Evolutionary conservation across 1,140 invertebrate genomes (phyloP), one percentile per base, ranked within the genome.

Genomic region (Acromyrmex heyeri): DNA sequence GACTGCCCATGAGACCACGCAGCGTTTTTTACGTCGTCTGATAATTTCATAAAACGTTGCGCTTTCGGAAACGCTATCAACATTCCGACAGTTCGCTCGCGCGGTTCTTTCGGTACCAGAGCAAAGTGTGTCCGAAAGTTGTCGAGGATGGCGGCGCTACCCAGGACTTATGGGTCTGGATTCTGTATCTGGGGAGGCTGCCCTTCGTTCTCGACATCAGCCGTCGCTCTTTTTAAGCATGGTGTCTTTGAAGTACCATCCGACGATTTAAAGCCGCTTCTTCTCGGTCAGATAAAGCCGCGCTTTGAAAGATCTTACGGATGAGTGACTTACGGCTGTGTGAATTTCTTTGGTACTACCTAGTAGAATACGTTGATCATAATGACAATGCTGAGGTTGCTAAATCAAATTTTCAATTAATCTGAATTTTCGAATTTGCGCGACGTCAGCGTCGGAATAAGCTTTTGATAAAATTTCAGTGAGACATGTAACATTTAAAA

Each of bases 31-130:
- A 87, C 89, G 91, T 92, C 91, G 70, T 85, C 77, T 75, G 88
- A 92, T 94, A 94, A 95, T 95, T 95, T 95, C 92, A 94, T 94
- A 95, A 94, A 91, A 70, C 92, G 86, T 86, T 72, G 65, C 86
- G 77, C 87, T 90, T 81, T 76, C 64, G 73, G 75, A 81, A 85
- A 59, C 18, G 48, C n/a, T 67, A 87, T 87, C 70, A 70, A 64
- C 81, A 87, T 87, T 85, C 79, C 79, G 16, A 62, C 77, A 82
- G 44, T 62, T 62, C 78, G 73, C 48, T 64, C 73, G 73, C 34
- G 59, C 61, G 48, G 27, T 27, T 78, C 73, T 85, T 34, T 38
- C 44, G 73, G 24, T 48, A 10, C 30, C 61, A 12, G n/a, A 12
- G 27, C 1, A 30, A 38, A 18, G 14, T 18, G 73, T 78, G 82